Percentiles rank a stretch among this genome's conserved stretches.
Evolutionary conservation across 2,888 invertebrate species (phyloP).

Genomic region (Leptopterna dolabrata): DNA sequence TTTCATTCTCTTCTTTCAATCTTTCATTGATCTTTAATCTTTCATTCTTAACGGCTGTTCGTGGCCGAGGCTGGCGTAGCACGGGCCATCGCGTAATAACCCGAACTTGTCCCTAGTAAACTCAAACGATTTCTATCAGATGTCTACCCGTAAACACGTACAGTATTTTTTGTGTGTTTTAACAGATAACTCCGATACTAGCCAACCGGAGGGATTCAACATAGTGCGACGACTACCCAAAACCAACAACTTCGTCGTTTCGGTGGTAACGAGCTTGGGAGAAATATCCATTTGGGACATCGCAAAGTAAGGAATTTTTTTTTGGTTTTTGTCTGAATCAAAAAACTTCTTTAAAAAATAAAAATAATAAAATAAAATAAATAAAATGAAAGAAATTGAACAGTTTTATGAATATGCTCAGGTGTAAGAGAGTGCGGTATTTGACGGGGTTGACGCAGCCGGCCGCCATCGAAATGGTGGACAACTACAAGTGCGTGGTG

Average conservation of each 20-base stretch:
- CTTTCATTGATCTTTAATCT: too few relatives aligned
- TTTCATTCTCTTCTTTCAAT: too few relatives aligned
- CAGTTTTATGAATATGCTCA: constrained; percentile 65
- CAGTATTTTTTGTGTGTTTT: too few relatives aligned
- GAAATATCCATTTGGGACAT: constrained; percentile 88
- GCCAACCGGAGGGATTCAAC: constrained; percentile 68
- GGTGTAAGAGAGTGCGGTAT: constrained; percentile 76
- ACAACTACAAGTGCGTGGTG: constrained; percentile 80
- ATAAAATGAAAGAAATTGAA: too few relatives aligned
- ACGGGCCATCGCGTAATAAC: too few relatives aligned
- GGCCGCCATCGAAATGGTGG: constrained; percentile 81
- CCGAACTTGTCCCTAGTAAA: too few relatives aligned
- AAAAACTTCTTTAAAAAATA: too few relatives aligned
- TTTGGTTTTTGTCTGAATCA: neutral
- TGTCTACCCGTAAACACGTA: too few relatives aligned
- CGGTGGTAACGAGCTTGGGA: constrained; percentile 78
- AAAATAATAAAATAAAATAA: too few relatives aligned
- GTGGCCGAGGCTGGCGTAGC: too few relatives aligned
- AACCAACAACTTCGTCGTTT: constrained; percentile 79
- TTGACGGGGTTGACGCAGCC: constrained; percentile 82
- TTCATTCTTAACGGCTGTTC: too few relatives aligned
- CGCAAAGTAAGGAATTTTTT: constrained; percentile 67
- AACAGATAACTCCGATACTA: neutral
- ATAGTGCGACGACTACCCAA: constrained; percentile 74
- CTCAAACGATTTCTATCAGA: too few relatives aligned